Conservation (phyloP, 2,888 invertebrate genomes). For the Anarsia innoxiella region DNA sequence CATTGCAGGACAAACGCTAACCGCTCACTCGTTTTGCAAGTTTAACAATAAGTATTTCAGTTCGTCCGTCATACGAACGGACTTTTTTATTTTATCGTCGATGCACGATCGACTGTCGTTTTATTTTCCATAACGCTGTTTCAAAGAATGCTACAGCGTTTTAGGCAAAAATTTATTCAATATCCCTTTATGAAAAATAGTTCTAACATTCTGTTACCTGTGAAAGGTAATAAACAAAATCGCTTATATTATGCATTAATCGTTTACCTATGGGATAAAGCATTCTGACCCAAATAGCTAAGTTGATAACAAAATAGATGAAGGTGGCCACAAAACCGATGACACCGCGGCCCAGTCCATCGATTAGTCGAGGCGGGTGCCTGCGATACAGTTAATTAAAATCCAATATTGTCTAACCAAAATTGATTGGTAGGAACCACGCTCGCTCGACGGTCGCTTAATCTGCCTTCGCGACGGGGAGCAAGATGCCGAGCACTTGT, state of each 20-base stretch:
- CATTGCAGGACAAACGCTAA: slow-evolving; percentile 29
- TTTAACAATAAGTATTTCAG: slow-evolving; percentile 69
- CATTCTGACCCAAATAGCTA: background rate
- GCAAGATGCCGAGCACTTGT: slow-evolving; percentile 19
- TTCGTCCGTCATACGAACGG: slow-evolving; percentile 33
- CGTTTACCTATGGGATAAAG: background rate
- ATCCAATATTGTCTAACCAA: slow-evolving; percentile 74
- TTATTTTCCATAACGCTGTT: slow-evolving; percentile 45
- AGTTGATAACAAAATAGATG: slow-evolving; percentile 30
- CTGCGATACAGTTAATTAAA: slow-evolving; percentile 70
- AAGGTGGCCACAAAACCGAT: slow-evolving; percentile 36
- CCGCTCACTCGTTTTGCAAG: slow-evolving; percentile 55
- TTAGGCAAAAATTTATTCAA: slow-evolving; percentile 20
- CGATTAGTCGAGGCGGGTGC: slow-evolving; percentile 43
- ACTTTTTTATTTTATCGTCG: slow-evolving; percentile 47
- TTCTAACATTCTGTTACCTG: too few species aligned
- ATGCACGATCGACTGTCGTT: slow-evolving; percentile 44
- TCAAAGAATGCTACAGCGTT: slow-evolving; percentile 27
- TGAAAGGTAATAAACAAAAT: too few species aligned
- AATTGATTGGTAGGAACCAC: slow-evolving; percentile 63
- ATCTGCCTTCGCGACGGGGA: slow-evolving; percentile 30
- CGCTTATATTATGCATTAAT: too few species aligned
- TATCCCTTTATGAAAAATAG: too few species aligned
- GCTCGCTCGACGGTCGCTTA: slow-evolving; percentile 29
- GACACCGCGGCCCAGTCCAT: slow-evolving; percentile 41